Conservation (phyloP, 2,113 vertebrate genomes). For the Zosterops japonicus region DNA sequence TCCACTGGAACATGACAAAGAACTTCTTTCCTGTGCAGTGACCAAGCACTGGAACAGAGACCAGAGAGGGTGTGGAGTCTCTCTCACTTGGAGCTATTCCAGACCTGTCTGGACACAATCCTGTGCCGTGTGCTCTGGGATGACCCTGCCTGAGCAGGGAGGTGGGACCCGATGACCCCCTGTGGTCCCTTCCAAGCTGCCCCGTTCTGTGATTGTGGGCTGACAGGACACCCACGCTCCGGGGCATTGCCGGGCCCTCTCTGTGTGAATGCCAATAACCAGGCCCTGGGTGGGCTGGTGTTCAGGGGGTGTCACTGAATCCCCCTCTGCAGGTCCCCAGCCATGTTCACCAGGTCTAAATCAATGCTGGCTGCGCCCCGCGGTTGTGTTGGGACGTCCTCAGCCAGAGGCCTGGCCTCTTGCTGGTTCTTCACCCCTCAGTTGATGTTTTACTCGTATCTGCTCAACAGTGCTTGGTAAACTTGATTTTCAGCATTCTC, state of each 20-base stretch:
- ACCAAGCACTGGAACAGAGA: neutral
- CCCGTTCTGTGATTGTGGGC: neutral
- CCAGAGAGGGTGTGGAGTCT: neutral
- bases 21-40: neutral
- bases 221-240: rapidly evolving
- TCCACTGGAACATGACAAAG: neutral
- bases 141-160: neutral
- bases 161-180: neutral
- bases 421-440: neutral
- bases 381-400: neutral
- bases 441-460: neutral
- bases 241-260: rapidly evolving
- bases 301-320: neutral
- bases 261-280: neutral
- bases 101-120: neutral
- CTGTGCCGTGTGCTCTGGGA: neutral
- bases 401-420: neutral
- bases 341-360: neutral
- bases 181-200: neutral
- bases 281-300: neutral
- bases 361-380: neutral
- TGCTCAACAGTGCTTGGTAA: neutral
- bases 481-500: neutral
- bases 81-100: neutral
- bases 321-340: neutral